Evolutionary conservation across 2,888 invertebrate genomes (phyloP).

Genomic region (Xylophagus ater): DNA sequence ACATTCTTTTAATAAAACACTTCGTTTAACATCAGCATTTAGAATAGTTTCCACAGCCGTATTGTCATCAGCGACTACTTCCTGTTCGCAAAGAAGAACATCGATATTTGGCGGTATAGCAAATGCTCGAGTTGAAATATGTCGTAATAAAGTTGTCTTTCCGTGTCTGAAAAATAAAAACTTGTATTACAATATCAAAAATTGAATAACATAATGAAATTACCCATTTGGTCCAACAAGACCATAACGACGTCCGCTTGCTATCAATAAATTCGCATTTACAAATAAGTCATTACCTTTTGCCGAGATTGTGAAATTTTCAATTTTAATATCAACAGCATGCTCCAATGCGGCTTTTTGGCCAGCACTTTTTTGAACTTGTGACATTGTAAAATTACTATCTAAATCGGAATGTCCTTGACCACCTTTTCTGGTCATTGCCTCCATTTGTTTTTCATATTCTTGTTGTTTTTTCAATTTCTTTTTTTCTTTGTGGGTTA

Average conservation of each 20-base stretch:
- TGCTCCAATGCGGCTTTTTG: conserved; percentile 76
- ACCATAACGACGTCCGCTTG: conserved; percentile 89
- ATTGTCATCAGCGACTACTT: conserved; percentile 89
- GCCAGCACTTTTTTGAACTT: conserved; percentile 59
- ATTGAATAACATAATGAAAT: conserved; percentile 56
- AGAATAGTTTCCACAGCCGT: conserved; percentile 89
- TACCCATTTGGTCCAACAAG: conserved; percentile 83
- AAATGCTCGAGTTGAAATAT: conserved; percentile 81
- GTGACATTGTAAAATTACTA: conserved; percentile 91
- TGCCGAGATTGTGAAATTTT: conserved; percentile 95
- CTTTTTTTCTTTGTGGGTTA: conserved; percentile 86
- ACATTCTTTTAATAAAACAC: conserved; percentile 68
- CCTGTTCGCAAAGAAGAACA: conserved; percentile 94
- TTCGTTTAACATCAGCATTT: conserved; percentile 84
- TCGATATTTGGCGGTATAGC: conserved; percentile 92
- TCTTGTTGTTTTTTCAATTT: conserved; percentile 81
- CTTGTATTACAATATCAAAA: conserved; percentile 52
- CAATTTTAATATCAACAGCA: conserved; percentile 95
- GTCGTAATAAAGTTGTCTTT: conserved; percentile 91
- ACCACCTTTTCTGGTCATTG: conserved; percentile 75
- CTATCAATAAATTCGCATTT: conserved; percentile 87
- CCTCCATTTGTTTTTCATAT: conserved; percentile 77
- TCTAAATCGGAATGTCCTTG: conserved; percentile 82
- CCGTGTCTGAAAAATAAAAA: conserved; percentile 59
- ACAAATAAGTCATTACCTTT: conserved; percentile 95